A percentile compares a stretch with the other conserved stretches of the same genome.
Conservation (phyloP, 2,797 vertebrate genomes). For the Aldrovandia affinis region DNA sequence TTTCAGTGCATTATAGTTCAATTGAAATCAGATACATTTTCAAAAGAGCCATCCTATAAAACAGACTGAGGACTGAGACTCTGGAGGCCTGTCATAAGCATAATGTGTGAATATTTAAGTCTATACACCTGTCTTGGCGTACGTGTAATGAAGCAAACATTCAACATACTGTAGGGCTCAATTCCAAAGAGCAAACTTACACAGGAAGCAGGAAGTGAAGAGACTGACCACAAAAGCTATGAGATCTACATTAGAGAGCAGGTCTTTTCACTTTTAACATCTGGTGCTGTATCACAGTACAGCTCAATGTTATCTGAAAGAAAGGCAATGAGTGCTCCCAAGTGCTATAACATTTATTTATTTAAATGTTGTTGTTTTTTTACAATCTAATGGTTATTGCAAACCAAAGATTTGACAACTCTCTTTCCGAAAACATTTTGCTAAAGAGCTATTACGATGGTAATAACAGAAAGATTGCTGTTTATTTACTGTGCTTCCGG, state of each 20-base stretch:
- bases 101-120: background rate
- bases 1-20: background rate
- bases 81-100: background rate
- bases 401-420: background rate
- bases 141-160: background rate
- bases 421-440: background rate
- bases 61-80: background rate
- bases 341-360: background rate
- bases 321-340: background rate
- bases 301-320: background rate
- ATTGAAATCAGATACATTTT: background rate
- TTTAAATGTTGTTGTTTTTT: background rate
- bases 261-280: conserved; percentile 17
- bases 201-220: conserved; percentile 65
- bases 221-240: conserved; percentile 50
- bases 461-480: background rate
- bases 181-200: conserved; percentile 49
- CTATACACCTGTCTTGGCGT: background rate
- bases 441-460: background rate
- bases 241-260: conserved; percentile 24
- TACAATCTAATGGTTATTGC: background rate
- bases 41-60: background rate
- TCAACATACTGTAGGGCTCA: background rate
- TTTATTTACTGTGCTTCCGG: background rate
- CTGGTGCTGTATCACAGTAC: background rate